These are phyloP conservation scores for Platysternon megacephalum DNA, from an alignment of 2,113 vertebrate species.

Conservation along the genomic window DNA sequence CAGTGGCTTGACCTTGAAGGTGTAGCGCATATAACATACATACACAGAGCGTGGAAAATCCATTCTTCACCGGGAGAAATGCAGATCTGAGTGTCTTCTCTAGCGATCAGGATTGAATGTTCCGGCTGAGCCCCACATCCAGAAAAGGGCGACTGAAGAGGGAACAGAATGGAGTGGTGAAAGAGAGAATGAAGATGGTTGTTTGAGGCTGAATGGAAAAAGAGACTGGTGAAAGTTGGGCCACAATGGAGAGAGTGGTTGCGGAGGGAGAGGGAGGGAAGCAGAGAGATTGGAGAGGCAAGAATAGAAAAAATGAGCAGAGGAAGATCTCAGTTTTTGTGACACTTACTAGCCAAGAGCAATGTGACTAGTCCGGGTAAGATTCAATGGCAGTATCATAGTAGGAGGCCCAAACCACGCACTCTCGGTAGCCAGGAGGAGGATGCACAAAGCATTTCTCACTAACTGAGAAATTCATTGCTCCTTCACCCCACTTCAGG, in stretches of 20 bases:
- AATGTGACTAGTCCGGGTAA: neutral
- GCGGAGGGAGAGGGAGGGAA: neutral
- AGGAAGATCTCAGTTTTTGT: neutral
- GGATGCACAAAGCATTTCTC: neutral
- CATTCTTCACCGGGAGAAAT: neutral
- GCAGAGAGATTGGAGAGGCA: neutral
- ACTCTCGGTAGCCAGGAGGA: neutral
- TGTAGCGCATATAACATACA: accelerated
- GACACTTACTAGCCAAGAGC: neutral
- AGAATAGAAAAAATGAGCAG: neutral
- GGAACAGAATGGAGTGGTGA: accelerated
- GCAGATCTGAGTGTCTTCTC: neutral
- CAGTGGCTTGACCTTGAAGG: neutral
- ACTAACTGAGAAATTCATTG: neutral
- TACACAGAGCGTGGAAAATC: neutral
- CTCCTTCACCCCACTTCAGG: neutral
- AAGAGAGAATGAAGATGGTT: neutral
- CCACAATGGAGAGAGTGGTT: neutral
- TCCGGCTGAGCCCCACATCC: neutral
- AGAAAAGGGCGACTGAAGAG: neutral
- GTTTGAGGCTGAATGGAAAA: neutral
- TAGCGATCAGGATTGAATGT: neutral
- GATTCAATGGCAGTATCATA: neutral
- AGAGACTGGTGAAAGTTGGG: neutral
- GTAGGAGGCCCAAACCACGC: neutral